Percentiles rank a stretch among this genome's conserved stretches.
These are phyloP conservation scores for Motacilla alba DNA, from an alignment of 2,113 vertebrate species.

Conservation along the genomic window DNA sequence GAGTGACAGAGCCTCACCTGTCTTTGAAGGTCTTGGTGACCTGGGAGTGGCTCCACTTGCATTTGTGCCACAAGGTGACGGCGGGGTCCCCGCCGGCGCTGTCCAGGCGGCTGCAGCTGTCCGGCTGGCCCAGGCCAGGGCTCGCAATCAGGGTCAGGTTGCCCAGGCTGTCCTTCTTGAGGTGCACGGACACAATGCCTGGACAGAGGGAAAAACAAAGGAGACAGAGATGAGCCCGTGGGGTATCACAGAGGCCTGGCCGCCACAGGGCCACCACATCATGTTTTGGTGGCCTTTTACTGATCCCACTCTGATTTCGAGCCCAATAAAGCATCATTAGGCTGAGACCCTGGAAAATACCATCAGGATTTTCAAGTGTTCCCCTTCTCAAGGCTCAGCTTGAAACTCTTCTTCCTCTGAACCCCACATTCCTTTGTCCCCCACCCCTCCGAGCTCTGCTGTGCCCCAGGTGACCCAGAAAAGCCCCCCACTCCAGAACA, in stretches of 20 bases:
- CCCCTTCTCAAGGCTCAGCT: neutral
- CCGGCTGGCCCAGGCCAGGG: conserved; percentile 42
- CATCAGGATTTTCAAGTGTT: neutral
- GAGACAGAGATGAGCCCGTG: neutral
- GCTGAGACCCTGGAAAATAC: neutral
- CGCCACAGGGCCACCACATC: neutral
- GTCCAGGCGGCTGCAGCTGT: neutral
- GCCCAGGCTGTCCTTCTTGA: conserved; percentile 72
- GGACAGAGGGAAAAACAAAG: neutral
- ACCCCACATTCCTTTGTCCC: neutral
- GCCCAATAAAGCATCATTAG: neutral
- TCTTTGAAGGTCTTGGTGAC: conserved; percentile 50
- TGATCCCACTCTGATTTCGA: neutral
- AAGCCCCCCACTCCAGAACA: neutral
- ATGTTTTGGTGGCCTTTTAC: neutral
- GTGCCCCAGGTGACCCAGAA: neutral
- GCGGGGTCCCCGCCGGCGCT: neutral
- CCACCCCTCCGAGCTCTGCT: neutral
- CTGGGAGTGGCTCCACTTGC: conserved; percentile 53
- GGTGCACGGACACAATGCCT: conserved; percentile 69
- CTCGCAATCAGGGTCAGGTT: conserved; percentile 66
- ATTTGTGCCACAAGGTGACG: conserved; percentile 40
- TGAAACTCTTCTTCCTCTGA: neutral
- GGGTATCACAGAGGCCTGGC: neutral
- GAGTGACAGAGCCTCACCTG: conserved; percentile 52